These are phyloP conservation scores for Pseudopodoces humilis DNA, from an alignment of 2,113 vertebrate species.

Conservation along the genomic window DNA sequence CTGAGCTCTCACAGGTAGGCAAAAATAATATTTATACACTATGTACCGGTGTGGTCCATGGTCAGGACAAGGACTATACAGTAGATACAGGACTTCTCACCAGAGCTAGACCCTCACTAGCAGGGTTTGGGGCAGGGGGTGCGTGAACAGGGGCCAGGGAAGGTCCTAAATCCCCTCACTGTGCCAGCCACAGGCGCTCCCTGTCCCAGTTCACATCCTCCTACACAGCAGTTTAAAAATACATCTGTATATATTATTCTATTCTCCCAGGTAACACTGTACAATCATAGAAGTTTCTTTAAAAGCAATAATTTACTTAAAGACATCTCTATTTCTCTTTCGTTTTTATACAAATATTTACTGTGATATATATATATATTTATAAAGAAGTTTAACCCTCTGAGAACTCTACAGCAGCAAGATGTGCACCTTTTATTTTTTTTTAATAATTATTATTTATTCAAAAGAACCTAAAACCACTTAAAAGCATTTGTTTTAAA, in stretches of 20 bases:
- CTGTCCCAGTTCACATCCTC: conserved; percentile 13
- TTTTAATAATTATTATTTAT: conserved; percentile 45
- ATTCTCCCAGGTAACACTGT: conserved; percentile 68
- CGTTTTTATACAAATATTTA: conserved; percentile 70
- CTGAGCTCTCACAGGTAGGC: conserved; percentile 40
- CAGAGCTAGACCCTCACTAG: conserved; percentile 13
- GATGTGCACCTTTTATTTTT: conserved; percentile 54
- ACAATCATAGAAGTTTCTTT: conserved; percentile 67
- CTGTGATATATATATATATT: conserved; percentile 52
- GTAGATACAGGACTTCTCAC: not conserved
- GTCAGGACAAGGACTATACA: conserved; percentile 50
- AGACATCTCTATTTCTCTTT: conserved; percentile 62
- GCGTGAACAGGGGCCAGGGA: not conserved
- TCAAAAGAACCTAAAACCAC: conserved; percentile 54
- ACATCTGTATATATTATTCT: conserved; percentile 68
- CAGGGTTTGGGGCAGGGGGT: not conserved
- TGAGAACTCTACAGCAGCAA: conserved; percentile 66
- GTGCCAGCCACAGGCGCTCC: not conserved
- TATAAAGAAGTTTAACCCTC: conserved; percentile 63
- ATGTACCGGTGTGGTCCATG: conserved; percentile 10
- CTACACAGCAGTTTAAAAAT: conserved; percentile 56
- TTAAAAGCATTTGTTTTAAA: conserved; percentile 29
- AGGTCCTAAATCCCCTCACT: not conserved
- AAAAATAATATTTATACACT: conserved; percentile 58
- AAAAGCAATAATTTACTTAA: conserved; percentile 74